Base-by-base conservation (phyloP, 2,797 vertebrate genomes). In the Cossypha niveicapilla region DNA sequence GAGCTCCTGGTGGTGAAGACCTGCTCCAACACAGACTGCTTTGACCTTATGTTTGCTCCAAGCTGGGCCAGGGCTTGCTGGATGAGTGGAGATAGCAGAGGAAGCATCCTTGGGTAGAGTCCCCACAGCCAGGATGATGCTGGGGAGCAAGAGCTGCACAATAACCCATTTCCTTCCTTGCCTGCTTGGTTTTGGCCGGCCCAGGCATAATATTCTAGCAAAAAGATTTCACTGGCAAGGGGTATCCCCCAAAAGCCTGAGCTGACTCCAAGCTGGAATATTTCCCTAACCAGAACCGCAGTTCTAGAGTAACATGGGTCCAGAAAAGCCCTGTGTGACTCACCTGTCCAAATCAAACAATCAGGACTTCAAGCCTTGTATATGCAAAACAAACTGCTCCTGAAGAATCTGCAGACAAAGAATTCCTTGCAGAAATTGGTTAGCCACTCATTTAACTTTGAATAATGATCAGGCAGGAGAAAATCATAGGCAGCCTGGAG, bases 351-450 rank as follows among this genome's bases (percentile, higher is more conserved):
- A 96, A 54, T 71, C 80, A 96, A 96, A 96, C 90, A 94, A 41
- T 39, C 16, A 80, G 82, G 85, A 92, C 94, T 92, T 95, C 90
- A 73, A 96, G 87, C 73, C 47, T 93, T 13, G 13, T 92, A 50
- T 87, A 95, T 90, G 85, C 96, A 95, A 94, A 96, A 94, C 96
- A 96, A 95, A 92, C 94, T 93, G 3, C 91, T 93, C 62, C 94
- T 74, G 90, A 96, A 93, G 91, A 96, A 96, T 96, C 94, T 96
- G 94, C 95, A 93, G 93, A 96, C 94, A 93, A 93, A 96, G 94
- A 93, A 94, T 95, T 96, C 90, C 79, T 95, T 95, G 96, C 96
- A 96, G 82, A 81, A 92, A 88, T 92, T 3, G 75, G 94, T 96
- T 96, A 96, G 92, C 95, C 86, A 12, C 90, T 96, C 76, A 83